Percentiles rank a stretch among this genome's conserved stretches.
These are phyloP conservation scores for Athalia circularis DNA, from an alignment of 2,888 invertebrate species.

Conservation along the genomic window DNA sequence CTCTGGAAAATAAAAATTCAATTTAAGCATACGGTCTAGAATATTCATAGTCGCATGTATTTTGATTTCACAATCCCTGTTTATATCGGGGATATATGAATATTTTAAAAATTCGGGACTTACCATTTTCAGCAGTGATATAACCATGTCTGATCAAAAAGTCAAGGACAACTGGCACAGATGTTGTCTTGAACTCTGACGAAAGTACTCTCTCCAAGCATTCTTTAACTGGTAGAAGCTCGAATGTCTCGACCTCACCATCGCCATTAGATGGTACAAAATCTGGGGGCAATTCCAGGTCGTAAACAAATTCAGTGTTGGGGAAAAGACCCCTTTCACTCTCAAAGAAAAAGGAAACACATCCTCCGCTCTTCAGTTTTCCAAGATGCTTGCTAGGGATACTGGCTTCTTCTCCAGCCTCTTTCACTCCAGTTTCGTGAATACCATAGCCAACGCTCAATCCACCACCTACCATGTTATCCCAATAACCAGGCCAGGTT, in stretches of 20 bases:
- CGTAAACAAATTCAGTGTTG: constrained; percentile 95
- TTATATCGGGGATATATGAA: neutral
- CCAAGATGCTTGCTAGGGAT: constrained; percentile 87
- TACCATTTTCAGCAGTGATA: constrained; percentile 93
- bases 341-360: constrained; percentile 94
- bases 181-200: constrained; percentile 94
- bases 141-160: constrained; percentile 94
- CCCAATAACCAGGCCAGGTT: constrained; percentile 97
- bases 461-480: constrained; percentile 97
- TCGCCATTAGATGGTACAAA: constrained; percentile 95
- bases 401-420: constrained; percentile 96
- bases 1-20: constrained; percentile 78
- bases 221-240: constrained; percentile 88
- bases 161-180: constrained; percentile 92
- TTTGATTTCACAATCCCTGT: constrained; percentile 33
- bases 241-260: constrained; percentile 95
- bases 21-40: neutral
- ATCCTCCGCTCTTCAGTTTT: constrained; percentile 85
- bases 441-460: constrained; percentile 92
- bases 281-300: constrained; percentile 91
- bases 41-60: constrained; percentile 7
- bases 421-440: constrained; percentile 92
- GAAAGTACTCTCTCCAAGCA: constrained; percentile 88
- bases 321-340: constrained; percentile 95
- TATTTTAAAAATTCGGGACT: constrained; percentile 56